phyloP scores from a whole-genome alignment of 2,888 invertebrate species.

The Sturmia bella region DNA sequence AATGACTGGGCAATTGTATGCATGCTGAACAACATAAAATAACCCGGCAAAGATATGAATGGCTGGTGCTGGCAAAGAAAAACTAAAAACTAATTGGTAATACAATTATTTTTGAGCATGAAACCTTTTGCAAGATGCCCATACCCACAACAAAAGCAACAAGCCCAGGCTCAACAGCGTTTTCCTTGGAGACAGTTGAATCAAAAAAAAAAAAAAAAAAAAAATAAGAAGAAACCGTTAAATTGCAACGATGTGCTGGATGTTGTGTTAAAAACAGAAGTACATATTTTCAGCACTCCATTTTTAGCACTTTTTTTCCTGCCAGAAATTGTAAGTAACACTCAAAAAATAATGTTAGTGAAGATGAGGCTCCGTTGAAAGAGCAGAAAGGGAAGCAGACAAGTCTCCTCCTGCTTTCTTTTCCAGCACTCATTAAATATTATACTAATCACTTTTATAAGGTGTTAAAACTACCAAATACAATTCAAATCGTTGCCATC shows the following conservation, averaged over 20 bases:
- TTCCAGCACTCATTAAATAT: not conserved
- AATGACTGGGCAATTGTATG: slow-evolving; percentile 40
- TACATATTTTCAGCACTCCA: slow-evolving; percentile 55
- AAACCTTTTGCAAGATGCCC: slow-evolving; percentile 51
- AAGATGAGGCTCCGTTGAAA: not conserved
- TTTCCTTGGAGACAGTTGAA: slow-evolving; percentile 28
- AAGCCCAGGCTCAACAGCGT: slow-evolving; percentile 27
- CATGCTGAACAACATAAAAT: slow-evolving; percentile 16
- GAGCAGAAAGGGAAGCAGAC: no score
- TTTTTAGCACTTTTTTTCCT: slow-evolving; percentile 38
- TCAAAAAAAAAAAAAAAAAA: slow-evolving; percentile 4
- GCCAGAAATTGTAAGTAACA: slow-evolving; percentile 22
- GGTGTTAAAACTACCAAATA: slow-evolving; percentile 36
- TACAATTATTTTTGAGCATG: slow-evolving; percentile 72
- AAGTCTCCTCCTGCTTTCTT: no score
- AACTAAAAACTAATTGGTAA: slow-evolving; percentile 71
- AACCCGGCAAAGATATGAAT: slow-evolving; percentile 43
- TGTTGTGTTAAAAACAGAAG: slow-evolving; percentile 60
- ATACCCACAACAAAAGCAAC: slow-evolving; percentile 3
- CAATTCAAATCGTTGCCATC: slow-evolving; percentile 44
- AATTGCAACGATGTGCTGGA: slow-evolving; percentile 35
- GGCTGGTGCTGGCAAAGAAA: slow-evolving; percentile 18
- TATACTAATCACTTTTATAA: not conserved
- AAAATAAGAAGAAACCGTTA: slow-evolving; percentile 54
- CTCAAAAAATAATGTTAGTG: slow-evolving; percentile 16